Conservation (phyloP, 2,113 vertebrate species). For the Acanthochromis polyacanthus region DNA sequence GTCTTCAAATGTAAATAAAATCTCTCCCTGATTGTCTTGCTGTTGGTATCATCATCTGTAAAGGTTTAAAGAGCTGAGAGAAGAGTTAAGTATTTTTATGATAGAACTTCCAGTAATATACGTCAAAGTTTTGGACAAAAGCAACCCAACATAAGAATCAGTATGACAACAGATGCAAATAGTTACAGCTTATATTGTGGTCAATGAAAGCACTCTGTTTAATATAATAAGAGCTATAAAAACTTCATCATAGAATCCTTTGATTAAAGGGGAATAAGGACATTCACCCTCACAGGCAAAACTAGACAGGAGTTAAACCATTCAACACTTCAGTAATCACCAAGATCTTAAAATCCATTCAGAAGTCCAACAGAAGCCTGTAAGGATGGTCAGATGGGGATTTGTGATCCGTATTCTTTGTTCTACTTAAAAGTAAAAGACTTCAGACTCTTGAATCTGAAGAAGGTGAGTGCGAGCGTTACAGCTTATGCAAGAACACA, state of each 20-base stretch:
- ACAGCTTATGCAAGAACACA: background rate
- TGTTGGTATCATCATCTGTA: too few species aligned
- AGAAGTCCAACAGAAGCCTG: conserved; percentile 4
- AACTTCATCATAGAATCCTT: background rate
- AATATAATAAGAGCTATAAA: background rate
- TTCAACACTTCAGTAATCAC: conserved; percentile 35
- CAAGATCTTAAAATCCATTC: conserved; percentile 29
- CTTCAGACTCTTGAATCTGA: background rate
- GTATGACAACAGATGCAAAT: background rate
- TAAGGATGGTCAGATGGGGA: background rate
- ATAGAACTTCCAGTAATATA: conserved; percentile 7
- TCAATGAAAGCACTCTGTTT: too few species aligned
- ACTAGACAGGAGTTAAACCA: conserved; percentile 6
- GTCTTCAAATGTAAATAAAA: too few species aligned
- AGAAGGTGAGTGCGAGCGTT: background rate
- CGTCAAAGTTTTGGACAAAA: background rate
- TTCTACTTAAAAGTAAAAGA: conserved; percentile 24
- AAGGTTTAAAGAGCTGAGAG: too few species aligned
- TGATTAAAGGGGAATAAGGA: conserved; percentile 4
- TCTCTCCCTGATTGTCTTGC: too few species aligned
- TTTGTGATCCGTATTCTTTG: conserved; percentile 18
- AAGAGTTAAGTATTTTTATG: background rate
- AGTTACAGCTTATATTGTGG: too few species aligned
- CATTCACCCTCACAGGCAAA: background rate
- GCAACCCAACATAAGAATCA: background rate